Evolutionary conservation across 2,113 vertebrate species (phyloP), one percentile per base, ranked within the genome.

Genomic region (Grammomys surdaster): DNA sequence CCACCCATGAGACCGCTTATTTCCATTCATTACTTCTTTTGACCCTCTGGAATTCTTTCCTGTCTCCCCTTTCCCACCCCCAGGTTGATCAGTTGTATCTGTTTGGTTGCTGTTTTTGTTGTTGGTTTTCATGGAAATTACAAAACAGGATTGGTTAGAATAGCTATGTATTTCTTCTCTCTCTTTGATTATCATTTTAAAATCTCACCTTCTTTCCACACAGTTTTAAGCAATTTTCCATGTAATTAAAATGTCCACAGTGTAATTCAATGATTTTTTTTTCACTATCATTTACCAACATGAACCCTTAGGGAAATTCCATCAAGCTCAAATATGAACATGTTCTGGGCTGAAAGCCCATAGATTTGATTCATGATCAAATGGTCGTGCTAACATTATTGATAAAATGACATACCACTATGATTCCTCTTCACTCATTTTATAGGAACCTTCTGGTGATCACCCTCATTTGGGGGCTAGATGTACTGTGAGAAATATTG

Each of bases 111-210:
- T 46, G 26, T 10, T 43, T 60, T 65, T 85, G 26, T 65, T 85
- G 26, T 31, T 65, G 7, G 14, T 10, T 65, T 85, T 65, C 58
- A 85, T 6, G 65, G 12, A 43, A 85, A 46, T 84, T 43, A 65
- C 2, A 24, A 46, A 46, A 26, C 20, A 5, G 4, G n/a, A 28
- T 19, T 46, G 40, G 22, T 31, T 31, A 65, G 7, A 5, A 65
- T 46, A 60, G 60, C 14, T 65, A 19, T 1, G 46, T 46, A 33
- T 67, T 33, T 33, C 16, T 33, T 33, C 20, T 48, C 8, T 33
- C 17, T 19, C 84, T 92, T 89, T 75, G 63, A 90, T 20, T 82
- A 12, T 84, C 7, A 73, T 96, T 81, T 78, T 67, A 67, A 58
- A 82, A 14, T 2, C 0, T 77, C 14, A 2, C 31, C 22, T 17